These are phyloP conservation scores for Ciconia nigra DNA, from an alignment of 2,797 vertebrate genomes.

Conservation along the genomic window DNA sequence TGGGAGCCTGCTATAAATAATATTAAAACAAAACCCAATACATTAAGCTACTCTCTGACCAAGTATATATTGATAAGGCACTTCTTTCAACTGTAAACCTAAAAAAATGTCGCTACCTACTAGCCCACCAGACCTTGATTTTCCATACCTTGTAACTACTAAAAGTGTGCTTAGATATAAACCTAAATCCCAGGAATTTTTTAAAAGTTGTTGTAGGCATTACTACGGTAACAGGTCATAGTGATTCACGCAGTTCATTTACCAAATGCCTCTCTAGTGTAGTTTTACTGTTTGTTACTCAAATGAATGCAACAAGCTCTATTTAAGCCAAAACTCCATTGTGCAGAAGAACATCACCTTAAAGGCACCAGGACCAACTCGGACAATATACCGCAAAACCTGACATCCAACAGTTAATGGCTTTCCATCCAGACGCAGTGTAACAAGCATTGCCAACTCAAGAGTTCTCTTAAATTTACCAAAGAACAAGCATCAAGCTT, in stretches of 20 bases:
- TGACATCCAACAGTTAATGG: not conserved
- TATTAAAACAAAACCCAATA: not conserved
- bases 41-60: not conserved
- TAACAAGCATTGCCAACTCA: rapidly evolving
- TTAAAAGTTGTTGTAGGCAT: not conserved
- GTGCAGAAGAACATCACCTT: not conserved
- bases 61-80: not conserved
- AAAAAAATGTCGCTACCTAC: not conserved
- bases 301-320: not conserved
- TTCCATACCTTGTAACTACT: not conserved
- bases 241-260: not conserved
- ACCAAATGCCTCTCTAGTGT: not conserved
- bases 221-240: not conserved
- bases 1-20: not conserved
- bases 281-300: not conserved
- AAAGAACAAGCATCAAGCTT: not conserved
- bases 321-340: not conserved
- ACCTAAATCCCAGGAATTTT: not conserved
- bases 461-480: not conserved
- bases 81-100: not conserved
- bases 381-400: not conserved
- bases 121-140: not conserved
- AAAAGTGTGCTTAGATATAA: not conserved
- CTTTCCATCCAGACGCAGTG: not conserved
- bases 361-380: not conserved